These are phyloP conservation scores for Caenorhabditis sp. DNA, from an alignment of 2,888 invertebrate genomes.

Conservation along the genomic window DNA sequence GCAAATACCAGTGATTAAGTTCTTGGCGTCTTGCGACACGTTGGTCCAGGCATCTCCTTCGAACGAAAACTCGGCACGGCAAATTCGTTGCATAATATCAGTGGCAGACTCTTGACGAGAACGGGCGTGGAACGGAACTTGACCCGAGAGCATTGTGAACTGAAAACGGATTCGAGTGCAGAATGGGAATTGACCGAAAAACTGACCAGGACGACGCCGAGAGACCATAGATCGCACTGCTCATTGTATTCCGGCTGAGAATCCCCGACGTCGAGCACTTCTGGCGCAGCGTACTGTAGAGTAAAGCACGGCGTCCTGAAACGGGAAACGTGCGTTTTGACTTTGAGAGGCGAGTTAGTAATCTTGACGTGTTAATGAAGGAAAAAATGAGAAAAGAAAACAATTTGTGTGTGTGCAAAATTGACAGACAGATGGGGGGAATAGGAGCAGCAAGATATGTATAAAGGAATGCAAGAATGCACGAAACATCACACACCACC, in stretches of 20 bases:
- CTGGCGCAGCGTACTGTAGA: slow-evolving; percentile 94
- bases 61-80: slow-evolving; percentile 87
- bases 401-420: not conserved
- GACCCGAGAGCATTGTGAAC: slow-evolving; percentile 90
- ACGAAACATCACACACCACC: slow-evolving; percentile 49
- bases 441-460: not conserved
- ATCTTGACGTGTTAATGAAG: not conserved
- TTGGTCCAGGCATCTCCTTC: slow-evolving; percentile 85
- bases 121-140: slow-evolving; percentile 86
- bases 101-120: slow-evolving; percentile 86
- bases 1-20: slow-evolving; percentile 83
- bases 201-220: slow-evolving; percentile 90
- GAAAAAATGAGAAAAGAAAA: not conserved
- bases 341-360: not conserved
- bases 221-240: slow-evolving; percentile 94
- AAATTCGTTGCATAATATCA: slow-evolving; percentile 87
- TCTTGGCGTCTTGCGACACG: slow-evolving; percentile 86
- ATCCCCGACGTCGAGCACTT: slow-evolving; percentile 86
- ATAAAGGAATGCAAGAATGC: slow-evolving; percentile 16
- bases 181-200: not conserved
- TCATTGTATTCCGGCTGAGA: slow-evolving; percentile 85
- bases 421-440: slow-evolving; percentile 5
- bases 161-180: slow-evolving; percentile 78
- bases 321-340: not conserved
- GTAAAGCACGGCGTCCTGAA: slow-evolving; percentile 92